Evolutionary conservation across 2,113 vertebrate genomes (phyloP).

Genomic region (Pithys albifrons): DNA sequence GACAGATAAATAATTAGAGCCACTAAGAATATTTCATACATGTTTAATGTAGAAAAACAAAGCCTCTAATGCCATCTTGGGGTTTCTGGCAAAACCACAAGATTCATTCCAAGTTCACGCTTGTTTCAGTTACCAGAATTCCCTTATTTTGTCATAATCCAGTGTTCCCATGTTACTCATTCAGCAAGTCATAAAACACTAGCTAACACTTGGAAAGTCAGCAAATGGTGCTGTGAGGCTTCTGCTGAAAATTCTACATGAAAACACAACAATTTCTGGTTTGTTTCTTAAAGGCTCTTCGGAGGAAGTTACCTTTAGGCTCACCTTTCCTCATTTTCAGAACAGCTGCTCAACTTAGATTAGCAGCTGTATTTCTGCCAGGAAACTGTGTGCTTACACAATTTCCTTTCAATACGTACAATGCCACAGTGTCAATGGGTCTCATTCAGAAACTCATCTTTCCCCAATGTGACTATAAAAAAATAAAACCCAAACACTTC

Average conservation of each 20-base stretch:
- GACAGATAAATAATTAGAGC: not conserved
- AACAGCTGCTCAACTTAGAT: not conserved
- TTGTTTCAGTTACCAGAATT: not conserved
- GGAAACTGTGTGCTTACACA: not conserved
- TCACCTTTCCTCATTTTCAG: not conserved
- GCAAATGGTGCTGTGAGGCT: not conserved
- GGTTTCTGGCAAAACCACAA: constrained; percentile 9
- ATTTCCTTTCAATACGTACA: not conserved
- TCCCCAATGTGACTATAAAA: not conserved
- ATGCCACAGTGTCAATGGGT: not conserved
- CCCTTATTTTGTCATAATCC: not conserved
- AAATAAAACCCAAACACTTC: not conserved
- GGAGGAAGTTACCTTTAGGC: not conserved
- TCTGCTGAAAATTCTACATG: not conserved
- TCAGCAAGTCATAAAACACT: not conserved
- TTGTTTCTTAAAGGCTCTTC: not conserved
- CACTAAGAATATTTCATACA: not conserved
- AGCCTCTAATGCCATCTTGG: constrained; percentile 23
- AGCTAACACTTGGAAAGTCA: not conserved
- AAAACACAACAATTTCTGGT: not conserved
- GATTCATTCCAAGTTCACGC: not conserved
- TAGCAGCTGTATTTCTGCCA: not conserved
- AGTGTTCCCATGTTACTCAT: not conserved
- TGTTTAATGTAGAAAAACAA: not conserved
- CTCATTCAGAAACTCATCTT: not conserved